Percentiles rank a stretch among this genome's conserved stretches.
These are phyloP conservation scores for Dicranocentrus wangi DNA, from an alignment of 2,888 invertebrate species.

Conservation along the genomic window DNA sequence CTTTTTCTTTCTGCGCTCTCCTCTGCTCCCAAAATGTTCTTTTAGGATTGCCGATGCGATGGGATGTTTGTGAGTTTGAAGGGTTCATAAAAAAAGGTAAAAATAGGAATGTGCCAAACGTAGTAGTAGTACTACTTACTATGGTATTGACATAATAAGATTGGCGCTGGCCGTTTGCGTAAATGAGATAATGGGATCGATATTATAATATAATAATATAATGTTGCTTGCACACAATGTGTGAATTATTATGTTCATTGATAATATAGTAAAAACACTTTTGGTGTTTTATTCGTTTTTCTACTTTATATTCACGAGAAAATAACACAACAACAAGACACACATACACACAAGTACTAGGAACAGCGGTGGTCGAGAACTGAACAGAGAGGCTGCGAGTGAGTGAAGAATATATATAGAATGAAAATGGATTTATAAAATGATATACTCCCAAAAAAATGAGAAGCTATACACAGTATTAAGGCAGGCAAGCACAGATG, in stretches of 20 bases:
- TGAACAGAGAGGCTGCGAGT: not conserved
- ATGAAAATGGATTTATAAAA: not conserved
- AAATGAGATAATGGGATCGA: constrained; percentile 55
- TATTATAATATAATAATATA: constrained; percentile 47
- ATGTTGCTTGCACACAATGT: not conserved
- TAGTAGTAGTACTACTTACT: no score
- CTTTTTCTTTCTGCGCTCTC: not conserved
- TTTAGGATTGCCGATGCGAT: no score
- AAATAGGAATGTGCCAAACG: constrained; percentile 59
- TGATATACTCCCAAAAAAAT: no score
- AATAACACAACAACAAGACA: not conserved
- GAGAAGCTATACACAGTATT: no score
- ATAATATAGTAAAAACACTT: no score
- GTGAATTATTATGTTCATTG: no score
- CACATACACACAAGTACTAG: not conserved
- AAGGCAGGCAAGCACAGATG: no score
- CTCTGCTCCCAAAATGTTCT: not conserved
- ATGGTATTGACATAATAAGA: not conserved
- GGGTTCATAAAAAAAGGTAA: constrained; percentile 31
- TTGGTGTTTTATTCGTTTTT: no score
- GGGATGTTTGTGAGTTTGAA: no score
- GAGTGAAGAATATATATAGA: no score
- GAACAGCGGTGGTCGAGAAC: not conserved
- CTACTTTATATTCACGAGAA: no score
- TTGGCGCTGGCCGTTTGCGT: constrained; percentile 3